phyloP scores from a whole-genome alignment of 2,113 vertebrate species.

The Acrocephalus kingi region DNA sequence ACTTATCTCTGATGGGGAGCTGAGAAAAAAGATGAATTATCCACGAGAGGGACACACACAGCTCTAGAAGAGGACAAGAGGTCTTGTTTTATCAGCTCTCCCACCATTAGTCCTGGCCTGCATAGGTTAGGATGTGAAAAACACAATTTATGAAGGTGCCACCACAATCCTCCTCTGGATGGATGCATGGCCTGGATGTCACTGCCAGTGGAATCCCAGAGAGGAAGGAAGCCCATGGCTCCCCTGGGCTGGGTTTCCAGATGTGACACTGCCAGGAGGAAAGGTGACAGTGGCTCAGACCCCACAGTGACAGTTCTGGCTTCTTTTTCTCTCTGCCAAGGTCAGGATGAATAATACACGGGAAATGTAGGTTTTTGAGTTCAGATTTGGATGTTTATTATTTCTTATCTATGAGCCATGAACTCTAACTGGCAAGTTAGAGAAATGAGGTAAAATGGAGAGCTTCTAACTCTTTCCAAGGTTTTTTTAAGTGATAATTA shows the following conservation, averaged over 20 bases:
- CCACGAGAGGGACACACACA: not conserved
- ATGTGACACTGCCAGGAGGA: not conserved
- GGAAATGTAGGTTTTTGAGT: too few relatives aligned
- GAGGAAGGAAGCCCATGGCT: rapidly evolving
- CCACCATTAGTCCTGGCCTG: not conserved
- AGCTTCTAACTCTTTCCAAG: too few relatives aligned
- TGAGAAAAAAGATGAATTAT: not conserved
- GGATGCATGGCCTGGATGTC: not conserved
- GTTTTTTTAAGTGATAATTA: too few relatives aligned
- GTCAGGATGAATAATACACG: too few relatives aligned
- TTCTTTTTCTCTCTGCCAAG: too few relatives aligned
- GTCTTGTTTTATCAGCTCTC: not conserved
- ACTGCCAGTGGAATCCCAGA: not conserved
- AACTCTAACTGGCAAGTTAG: too few relatives aligned
- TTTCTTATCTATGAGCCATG: too few relatives aligned
- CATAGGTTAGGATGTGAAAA: not conserved
- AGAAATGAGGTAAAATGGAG: too few relatives aligned
- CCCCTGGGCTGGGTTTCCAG: not conserved
- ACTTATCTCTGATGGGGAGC: not conserved
- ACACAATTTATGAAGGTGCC: not conserved
- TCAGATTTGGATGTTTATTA: too few relatives aligned
- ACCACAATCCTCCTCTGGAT: not conserved
- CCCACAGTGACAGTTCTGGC: too few relatives aligned
- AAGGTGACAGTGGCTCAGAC: not conserved
- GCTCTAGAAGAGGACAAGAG: not conserved